Evolutionary conservation across 1,140 invertebrate genomes (phyloP).

Genomic region (Heliothis subflexa): DNA sequence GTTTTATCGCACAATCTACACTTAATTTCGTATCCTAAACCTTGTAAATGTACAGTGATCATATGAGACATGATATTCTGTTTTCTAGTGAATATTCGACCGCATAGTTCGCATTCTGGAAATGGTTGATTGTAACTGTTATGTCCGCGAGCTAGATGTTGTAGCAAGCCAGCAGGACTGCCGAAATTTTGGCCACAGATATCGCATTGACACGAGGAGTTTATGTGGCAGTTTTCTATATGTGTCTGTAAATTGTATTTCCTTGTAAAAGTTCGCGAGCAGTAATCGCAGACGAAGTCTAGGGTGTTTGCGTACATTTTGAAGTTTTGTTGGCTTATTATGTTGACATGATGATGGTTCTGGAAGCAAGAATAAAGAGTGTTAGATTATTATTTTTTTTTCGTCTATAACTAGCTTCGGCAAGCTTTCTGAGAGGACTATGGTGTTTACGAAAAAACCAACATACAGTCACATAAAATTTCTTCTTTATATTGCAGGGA

Average conservation of each 20-base stretch:
- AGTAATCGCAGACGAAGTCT: conserved; percentile 73
- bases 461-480: too few species aligned
- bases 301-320: conserved; percentile 36
- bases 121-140: conserved; percentile 64
- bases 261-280: conserved; percentile 69
- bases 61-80: conserved; percentile 75
- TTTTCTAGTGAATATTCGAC: conserved; percentile 72
- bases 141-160: conserved; percentile 67
- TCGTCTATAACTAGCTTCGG: too few species aligned
- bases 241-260: conserved; percentile 75
- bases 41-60: conserved; percentile 71
- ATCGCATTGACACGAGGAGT: conserved; percentile 63
- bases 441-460: too few species aligned
- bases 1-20: conserved; percentile 67
- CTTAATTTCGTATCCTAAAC: conserved; percentile 52
- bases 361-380: too few species aligned
- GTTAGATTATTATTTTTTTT: too few species aligned
- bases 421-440: too few species aligned
- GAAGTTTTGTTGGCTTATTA: not conserved
- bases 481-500: too few species aligned
- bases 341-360: too few species aligned
- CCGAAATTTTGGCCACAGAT: conserved; percentile 69
- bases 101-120: conserved; percentile 78
- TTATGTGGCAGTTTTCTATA: conserved; percentile 74
- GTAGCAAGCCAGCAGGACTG: conserved; percentile 62